Percentiles rank a stretch among this genome's conserved stretches.
Evolutionary conservation across 2,888 invertebrate genomes (phyloP).

Genomic region (Drosophila emarginata): DNA sequence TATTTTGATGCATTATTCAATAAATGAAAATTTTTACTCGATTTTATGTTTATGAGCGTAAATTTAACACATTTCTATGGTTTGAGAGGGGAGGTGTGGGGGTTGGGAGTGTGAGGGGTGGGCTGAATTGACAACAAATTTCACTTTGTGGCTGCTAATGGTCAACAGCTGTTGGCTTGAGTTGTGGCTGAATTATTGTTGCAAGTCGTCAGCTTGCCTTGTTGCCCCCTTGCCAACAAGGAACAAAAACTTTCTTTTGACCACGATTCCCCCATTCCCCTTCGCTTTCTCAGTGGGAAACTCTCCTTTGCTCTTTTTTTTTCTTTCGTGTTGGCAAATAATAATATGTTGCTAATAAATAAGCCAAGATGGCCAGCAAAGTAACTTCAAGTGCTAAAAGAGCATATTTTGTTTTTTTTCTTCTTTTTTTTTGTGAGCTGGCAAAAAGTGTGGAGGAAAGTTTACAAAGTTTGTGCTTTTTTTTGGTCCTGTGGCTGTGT

Average conservation of each 20-base stretch:
- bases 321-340: slow-evolving; percentile 48
- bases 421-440: neutral
- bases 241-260: slow-evolving; percentile 5
- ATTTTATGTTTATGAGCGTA: neutral
- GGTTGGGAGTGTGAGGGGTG: neutral
- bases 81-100: neutral
- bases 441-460: slow-evolving; percentile 38
- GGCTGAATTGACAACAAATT: slow-evolving; percentile 23
- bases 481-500: neutral
- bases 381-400: slow-evolving; percentile 30
- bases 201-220: slow-evolving; percentile 17
- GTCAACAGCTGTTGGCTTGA: slow-evolving; percentile 41
- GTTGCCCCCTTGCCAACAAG: neutral
- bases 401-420: slow-evolving; percentile 42
- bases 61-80: neutral
- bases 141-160: slow-evolving; percentile 53
- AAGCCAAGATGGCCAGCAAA: slow-evolving; percentile 38
- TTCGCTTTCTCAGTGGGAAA: too few relatives aligned
- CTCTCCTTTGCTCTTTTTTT: neutral
- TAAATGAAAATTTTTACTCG: slow-evolving; percentile 65
- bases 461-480: slow-evolving; percentile 45
- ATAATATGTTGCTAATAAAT: slow-evolving; percentile 76
- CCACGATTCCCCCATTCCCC: too few relatives aligned
- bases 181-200: slow-evolving; percentile 22
- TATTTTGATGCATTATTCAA: slow-evolving; percentile 42